Base-by-base conservation (phyloP, 2,113 vertebrate genomes). In the Sorex araneus region DNA sequence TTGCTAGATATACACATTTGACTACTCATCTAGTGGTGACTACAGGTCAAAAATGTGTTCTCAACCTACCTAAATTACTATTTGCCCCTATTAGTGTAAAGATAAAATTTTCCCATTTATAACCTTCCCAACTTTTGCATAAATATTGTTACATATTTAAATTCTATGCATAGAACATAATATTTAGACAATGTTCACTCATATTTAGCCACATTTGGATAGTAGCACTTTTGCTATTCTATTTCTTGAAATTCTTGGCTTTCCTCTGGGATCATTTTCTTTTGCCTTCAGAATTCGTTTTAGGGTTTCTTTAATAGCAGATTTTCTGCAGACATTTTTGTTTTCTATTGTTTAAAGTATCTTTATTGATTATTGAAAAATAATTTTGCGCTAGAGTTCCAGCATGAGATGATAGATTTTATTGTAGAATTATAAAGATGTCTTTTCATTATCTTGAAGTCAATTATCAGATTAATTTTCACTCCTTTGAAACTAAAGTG, bases 91-190 rank as follows among this genome's bases (percentile, higher is more conserved):
- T 13, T 21, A 2, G 71, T 81, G 70, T 47, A 94, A 76, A 43
- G 66, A 23, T 69, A 76, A 86, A 57, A 34, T 87, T 87, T 60
- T n/a, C 75, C 32, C 28, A n/a, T 32, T 77, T 86, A 81, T 18
- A 43, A 2, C 34, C 19, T 82, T 77, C 30, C 21, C 25, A 87
- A 50, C 15, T 87, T 90, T 84, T 82, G 12, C 8, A 47, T 45
- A 90, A 67, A 79, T 84, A 23, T 74, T 95, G 11, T 74, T n/a
- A 27, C 84, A 23, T 9, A 21, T 50, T 87, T 71, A 71, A 70
- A 76, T 87, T 63, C 19, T 73, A 21, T 47, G 3, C 25, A 47
- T 45, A 57, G 66, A 47, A 64, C 57, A 57, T 40, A 73, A 8
- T 32, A 69, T 60, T 84, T 60, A 74, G 36, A 74, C 30, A 54